A percentile compares a stretch with the other conserved stretches of the same genome.
phyloP scores from a whole-genome alignment of 2,113 vertebrate genomes.

The Morphnarchus princeps region DNA sequence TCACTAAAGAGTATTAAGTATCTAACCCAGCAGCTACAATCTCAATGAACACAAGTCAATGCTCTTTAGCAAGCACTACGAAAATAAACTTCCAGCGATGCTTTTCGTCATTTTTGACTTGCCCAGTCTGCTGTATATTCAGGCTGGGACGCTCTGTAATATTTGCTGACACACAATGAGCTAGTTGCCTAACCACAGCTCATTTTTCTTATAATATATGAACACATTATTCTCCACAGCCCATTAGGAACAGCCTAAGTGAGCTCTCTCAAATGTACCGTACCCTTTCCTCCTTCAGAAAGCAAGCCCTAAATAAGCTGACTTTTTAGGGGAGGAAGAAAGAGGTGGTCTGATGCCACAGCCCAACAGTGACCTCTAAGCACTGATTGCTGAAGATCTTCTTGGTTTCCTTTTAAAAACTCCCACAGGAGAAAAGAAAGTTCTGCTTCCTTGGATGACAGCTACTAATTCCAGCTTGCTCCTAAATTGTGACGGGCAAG shows the following conservation, averaged over 20 bases:
- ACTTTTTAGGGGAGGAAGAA: neutral
- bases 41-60: neutral
- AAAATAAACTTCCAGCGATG: neutral
- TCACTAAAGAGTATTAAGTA: neutral
- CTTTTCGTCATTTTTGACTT: neutral
- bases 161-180: neutral
- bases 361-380: neutral
- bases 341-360: neutral
- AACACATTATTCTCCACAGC: fast-evolving
- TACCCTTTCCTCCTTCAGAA: neutral
- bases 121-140: neutral
- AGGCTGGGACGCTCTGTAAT: neutral
- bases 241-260: neutral
- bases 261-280: neutral
- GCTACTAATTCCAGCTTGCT: neutral
- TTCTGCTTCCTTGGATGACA: neutral
- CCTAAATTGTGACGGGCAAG: neutral
- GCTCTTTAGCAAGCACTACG: neutral
- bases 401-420: neutral
- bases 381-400: neutral
- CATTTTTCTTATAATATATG: neutral
- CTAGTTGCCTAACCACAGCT: neutral
- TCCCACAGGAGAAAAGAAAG: neutral
- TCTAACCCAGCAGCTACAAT: neutral
- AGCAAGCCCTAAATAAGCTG: neutral